These are phyloP conservation scores for Heliconius ismenius DNA, from an alignment of 2,888 invertebrate genomes.

Conservation along the genomic window DNA sequence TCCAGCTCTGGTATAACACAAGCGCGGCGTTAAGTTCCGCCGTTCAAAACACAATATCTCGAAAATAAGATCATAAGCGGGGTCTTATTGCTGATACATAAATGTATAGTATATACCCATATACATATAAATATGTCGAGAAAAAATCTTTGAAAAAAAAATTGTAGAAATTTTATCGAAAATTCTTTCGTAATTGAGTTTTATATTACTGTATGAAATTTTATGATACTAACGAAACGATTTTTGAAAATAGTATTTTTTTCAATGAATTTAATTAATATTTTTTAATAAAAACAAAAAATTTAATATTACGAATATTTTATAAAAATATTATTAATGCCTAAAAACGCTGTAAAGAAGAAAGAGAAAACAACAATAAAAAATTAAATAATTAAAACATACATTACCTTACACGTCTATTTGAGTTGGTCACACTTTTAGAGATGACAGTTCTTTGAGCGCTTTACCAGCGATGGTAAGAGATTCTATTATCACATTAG, in stretches of 20 bases:
- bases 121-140: not conserved
- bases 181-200: not conserved
- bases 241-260: not conserved
- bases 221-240: not conserved
- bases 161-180: not conserved
- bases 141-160: not conserved
- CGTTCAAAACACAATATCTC: too few relatives aligned
- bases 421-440: not conserved
- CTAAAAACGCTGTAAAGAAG: not conserved
- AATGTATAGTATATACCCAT: too few relatives aligned
- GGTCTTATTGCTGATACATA: too few relatives aligned
- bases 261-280: not conserved
- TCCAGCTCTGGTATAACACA: too few relatives aligned
- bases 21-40: too few relatives aligned
- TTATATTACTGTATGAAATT: not conserved
- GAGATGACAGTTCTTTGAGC: not conserved
- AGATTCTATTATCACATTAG: slow-evolving; percentile 14
- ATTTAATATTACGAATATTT: too few relatives aligned
- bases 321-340: not conserved
- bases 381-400: not conserved
- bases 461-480: not conserved
- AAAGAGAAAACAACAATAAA: not conserved
- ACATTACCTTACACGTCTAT: not conserved
- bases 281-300: too few relatives aligned
- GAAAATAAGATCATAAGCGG: too few relatives aligned